Percentiles rank a stretch among this genome's conserved stretches.
Evolutionary conservation across 2,113 vertebrate species (phyloP).

Genomic region (Siphamia tubifer): DNA sequence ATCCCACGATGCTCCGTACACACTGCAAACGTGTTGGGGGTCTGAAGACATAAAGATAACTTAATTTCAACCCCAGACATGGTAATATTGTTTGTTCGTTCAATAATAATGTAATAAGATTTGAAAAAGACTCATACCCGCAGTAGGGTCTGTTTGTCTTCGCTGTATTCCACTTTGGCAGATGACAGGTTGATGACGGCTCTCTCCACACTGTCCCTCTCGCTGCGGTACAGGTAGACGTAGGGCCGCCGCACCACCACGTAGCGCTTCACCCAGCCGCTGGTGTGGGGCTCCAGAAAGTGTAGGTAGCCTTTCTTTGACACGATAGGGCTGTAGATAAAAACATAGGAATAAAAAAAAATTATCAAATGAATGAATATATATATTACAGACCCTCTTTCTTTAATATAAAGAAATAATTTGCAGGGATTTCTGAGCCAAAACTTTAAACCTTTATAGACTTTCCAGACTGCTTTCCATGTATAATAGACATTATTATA

Average conservation of each 20-base stretch:
- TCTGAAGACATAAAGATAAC: constrained; percentile 75
- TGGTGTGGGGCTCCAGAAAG: constrained; percentile 95
- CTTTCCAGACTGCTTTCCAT: no score
- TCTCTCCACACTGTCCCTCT: constrained; percentile 90
- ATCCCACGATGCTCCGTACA: constrained; percentile 96
- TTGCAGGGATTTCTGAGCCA: no score
- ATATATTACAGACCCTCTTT: no score
- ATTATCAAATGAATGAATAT: no score
- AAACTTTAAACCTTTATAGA: no score
- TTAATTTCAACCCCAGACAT: background rate
- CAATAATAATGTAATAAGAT: no score
- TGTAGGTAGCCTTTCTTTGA: constrained; percentile 98
- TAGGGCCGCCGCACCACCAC: constrained; percentile 95
- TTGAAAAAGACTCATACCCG: constrained; percentile 79
- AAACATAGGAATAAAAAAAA: background rate
- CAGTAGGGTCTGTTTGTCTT: constrained; percentile 96
- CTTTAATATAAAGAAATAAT: no score
- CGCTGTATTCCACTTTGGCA: constrained; percentile 97
- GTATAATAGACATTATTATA: no score
- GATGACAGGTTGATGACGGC: constrained; percentile 96
- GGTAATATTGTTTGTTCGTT: background rate
- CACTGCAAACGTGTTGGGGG: constrained; percentile 94
- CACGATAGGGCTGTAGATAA: constrained; percentile 88
- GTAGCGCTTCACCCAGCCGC: constrained; percentile 92
- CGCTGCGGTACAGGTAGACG: constrained; percentile 94